Conservation (phyloP, 2,113 vertebrate genomes). For the Erinaceus europaeus region DNA sequence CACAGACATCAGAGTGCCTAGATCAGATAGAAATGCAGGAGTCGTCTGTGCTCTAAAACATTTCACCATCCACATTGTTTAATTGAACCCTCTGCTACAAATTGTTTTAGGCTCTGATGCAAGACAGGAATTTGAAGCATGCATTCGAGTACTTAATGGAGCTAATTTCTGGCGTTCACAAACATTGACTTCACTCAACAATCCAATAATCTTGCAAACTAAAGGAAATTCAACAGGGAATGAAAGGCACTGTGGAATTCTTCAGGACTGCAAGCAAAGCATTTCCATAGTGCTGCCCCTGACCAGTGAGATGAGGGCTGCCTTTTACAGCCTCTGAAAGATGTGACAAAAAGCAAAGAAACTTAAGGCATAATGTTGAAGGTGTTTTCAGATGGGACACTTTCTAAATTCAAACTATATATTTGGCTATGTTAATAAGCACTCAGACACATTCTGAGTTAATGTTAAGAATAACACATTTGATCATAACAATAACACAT, state of each 20-base stretch:
- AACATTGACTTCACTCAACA: slow-evolving; percentile 54
- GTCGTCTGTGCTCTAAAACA: slow-evolving; percentile 35
- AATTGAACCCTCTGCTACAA: slow-evolving; percentile 73
- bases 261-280: slow-evolving; percentile 37
- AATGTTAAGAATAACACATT: neutral
- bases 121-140: slow-evolving; percentile 90
- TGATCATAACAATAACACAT: neutral
- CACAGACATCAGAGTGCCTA: slow-evolving; percentile 5
- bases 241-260: slow-evolving; percentile 11
- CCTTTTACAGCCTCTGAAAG: neutral
- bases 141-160: slow-evolving; percentile 77
- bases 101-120: slow-evolving; percentile 88
- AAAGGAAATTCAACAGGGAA: slow-evolving; percentile 33
- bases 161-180: slow-evolving; percentile 76
- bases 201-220: slow-evolving; percentile 25
- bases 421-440: neutral
- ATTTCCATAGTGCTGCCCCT: neutral
- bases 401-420: neutral
- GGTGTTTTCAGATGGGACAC: neutral
- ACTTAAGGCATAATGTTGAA: neutral
- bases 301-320: neutral
- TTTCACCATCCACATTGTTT: slow-evolving; percentile 57
- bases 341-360: neutral
- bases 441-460: neutral
- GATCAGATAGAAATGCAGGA: slow-evolving; percentile 49